A percentile compares a stretch with the other conserved stretches of the same genome.
Evolutionary conservation across 1,140 invertebrate genomes (phyloP).

Genomic region (Metaphire vulgaris): DNA sequence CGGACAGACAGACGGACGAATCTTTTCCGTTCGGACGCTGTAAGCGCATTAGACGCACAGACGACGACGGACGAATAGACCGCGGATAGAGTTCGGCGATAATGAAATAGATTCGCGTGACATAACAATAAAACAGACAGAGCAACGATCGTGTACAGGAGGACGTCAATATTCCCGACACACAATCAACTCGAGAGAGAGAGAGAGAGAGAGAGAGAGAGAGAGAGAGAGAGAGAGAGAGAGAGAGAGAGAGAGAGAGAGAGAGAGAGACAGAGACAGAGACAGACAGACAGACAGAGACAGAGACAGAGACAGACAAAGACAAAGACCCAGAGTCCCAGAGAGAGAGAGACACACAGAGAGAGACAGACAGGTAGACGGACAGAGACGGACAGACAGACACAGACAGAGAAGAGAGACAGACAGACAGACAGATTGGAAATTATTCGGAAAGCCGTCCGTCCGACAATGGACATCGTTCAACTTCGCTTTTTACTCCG

Average conservation of each 20-base stretch:
- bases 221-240: conserved; percentile 4
- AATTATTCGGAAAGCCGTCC: background rate
- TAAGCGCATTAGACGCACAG: too few species aligned
- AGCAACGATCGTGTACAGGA: too few species aligned
- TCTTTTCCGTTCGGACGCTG: too few species aligned
- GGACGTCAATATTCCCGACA: too few species aligned
- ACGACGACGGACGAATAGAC: too few species aligned
- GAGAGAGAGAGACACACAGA: conserved; percentile 4
- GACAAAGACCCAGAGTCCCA: background rate
- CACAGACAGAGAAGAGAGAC: background rate
- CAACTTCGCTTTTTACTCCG: too few species aligned
- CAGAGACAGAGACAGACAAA: background rate
- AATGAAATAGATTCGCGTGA: too few species aligned
- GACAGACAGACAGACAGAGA: conserved; percentile 16
- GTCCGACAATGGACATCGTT: background rate
- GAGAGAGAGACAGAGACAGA: conserved; percentile 4
- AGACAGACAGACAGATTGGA: background rate
- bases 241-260: conserved; percentile 11
- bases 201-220: conserved; percentile 8
- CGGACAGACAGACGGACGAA: conserved; percentile 15
- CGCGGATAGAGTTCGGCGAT: too few species aligned
- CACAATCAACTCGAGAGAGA: too few species aligned
- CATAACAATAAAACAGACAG: too few species aligned
- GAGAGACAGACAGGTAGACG: background rate
- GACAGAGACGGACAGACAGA: conserved; percentile 9